Evolutionary conservation across 2,888 invertebrate genomes (phyloP).

Genomic region (Liodrosophila aerea): DNA sequence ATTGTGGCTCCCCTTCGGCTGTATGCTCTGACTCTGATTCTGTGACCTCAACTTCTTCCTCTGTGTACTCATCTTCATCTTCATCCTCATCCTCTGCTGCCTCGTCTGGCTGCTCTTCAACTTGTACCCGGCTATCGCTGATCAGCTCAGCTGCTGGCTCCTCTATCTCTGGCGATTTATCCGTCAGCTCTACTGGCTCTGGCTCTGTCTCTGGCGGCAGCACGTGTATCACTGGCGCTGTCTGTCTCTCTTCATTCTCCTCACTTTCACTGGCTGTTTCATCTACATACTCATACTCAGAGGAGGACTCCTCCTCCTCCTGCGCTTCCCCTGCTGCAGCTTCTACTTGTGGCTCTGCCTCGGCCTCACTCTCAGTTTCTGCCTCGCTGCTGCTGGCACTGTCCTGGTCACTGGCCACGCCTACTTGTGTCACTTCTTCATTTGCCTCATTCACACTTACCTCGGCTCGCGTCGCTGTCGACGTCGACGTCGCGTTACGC

Average conservation of each 20-base stretch:
- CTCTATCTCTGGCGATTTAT: slow-evolving; percentile 36
- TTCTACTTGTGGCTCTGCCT: slow-evolving; percentile 16
- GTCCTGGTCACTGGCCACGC: slow-evolving; percentile 45
- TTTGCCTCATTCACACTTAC: slow-evolving; percentile 85
- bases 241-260: slow-evolving; percentile 14
- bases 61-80: slow-evolving; percentile 39
- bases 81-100: slow-evolving; percentile 6
- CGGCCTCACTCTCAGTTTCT: slow-evolving; percentile 7
- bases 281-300: slow-evolving; percentile 56
- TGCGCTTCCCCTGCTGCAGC: neutral
- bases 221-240: slow-evolving; percentile 53
- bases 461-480: slow-evolving; percentile 89
- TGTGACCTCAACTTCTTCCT: slow-evolving; percentile 43
- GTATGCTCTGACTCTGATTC: slow-evolving; percentile 19
- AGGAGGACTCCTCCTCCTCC: slow-evolving; percentile 26
- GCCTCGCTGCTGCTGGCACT: slow-evolving; percentile 44
- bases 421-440: slow-evolving; percentile 61
- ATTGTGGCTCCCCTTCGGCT: slow-evolving; percentile 12
- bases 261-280: slow-evolving; percentile 62
- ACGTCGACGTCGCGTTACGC: slow-evolving; percentile 88
- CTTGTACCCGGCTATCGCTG: slow-evolving; percentile 21
- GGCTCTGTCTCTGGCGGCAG: slow-evolving; percentile 50
- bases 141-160: slow-evolving; percentile 23
- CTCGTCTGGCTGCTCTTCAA: neutral
- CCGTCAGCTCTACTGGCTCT: slow-evolving; percentile 29